Evolutionary conservation across 2,797 vertebrate genomes (phyloP), one percentile per base, ranked within the genome.

Genomic region (Lates japonicus): DNA sequence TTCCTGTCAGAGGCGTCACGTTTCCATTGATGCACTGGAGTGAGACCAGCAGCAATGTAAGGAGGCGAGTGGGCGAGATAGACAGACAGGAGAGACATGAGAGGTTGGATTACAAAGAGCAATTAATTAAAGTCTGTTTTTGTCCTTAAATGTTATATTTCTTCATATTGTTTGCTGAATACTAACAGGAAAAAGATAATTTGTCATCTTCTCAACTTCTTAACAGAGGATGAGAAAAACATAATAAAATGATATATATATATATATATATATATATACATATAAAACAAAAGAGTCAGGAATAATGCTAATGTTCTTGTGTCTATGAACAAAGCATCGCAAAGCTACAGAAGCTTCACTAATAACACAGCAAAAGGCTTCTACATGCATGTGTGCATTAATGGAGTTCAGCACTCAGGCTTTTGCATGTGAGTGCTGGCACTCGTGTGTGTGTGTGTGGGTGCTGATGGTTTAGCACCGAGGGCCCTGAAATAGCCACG

Each of bases 1-100:
- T 93, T 94, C 89, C 90, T 94, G 91, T 95, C 94, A 92, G 84
- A 82, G 86, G 86, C 85, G 72, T 93, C 93, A 94, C 84, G 82
- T 91, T 93, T 80, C 90, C 88, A 92, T 90, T 92, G 92, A 94
- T 91, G 90, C 93, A 89, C 78, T 77, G 86, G 82, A 91, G 88
- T 81, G 89, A 92, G 90, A 93, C 85, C 87, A 80, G 78, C 73
- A 66, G 81, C 73, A 49, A 85, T 80, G 84, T 67, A 81, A 82
- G 86, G 68, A 84, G 82, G 78, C 16, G 78, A 86, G 90, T 90
- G 92, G 89, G 90, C 71, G 91, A 90, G 87, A 80, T 10, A 35
- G 66, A 85, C 60, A 79, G 91, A 87, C 82, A 81, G 79, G 68
- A 81, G 69, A 79, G 82, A 85, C 84, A 74, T 19, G 75, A 77